Evolutionary conservation across 2,888 invertebrate species (phyloP).

Genomic region (Dromius quadrimaculatus): DNA sequence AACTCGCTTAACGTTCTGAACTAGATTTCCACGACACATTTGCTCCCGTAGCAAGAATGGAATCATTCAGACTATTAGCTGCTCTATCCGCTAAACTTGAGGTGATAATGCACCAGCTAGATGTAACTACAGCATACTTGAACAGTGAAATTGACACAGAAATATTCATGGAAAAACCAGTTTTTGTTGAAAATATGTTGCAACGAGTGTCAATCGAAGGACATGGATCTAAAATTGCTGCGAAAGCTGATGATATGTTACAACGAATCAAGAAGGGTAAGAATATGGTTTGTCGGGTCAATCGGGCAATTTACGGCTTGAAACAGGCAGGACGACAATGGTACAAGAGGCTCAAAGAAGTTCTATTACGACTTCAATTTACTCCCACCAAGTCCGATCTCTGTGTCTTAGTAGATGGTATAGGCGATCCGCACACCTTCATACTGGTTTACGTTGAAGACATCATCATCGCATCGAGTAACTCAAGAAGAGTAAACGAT

Average conservation of each 20-base stretch:
- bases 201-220: background rate
- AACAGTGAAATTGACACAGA: constrained; percentile 45
- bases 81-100: constrained; percentile 45
- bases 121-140: constrained; percentile 46
- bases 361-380: background rate
- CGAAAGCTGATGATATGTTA: background rate
- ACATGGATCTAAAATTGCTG: background rate
- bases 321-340: constrained; percentile 23
- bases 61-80: constrained; percentile 49
- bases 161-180: constrained; percentile 27
- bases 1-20: constrained; percentile 50
- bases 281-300: background rate
- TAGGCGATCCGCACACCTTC: background rate
- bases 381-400: background rate
- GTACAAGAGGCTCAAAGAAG: background rate
- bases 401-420: background rate
- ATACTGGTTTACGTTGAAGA: constrained; percentile 13
- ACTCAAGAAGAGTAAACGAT: background rate
- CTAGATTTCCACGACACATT: constrained; percentile 50
- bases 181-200: background rate
- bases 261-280: background rate
- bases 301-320: background rate
- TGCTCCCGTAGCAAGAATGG: constrained; percentile 50
- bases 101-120: constrained; percentile 14
- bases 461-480: background rate